phyloP scores from a whole-genome alignment of 2,113 vertebrate genomes.

The Gambusia holbrooki region DNA sequence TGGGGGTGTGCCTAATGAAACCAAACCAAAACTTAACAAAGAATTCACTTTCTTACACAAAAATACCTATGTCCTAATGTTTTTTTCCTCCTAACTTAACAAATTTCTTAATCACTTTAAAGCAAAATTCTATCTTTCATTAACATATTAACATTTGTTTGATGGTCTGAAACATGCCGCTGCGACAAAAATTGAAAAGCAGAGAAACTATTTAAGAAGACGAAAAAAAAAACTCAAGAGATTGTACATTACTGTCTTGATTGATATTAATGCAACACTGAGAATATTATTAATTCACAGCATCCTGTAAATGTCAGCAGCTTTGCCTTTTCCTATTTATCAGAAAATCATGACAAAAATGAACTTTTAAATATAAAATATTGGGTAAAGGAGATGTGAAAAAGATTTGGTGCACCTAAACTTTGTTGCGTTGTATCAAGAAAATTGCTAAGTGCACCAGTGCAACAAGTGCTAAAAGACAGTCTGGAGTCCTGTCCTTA shows the following conservation, averaged over 20 bases:
- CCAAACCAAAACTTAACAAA: neutral
- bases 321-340: neutral
- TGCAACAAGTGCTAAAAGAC: neutral
- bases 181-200: neutral
- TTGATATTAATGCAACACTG: too few relatives aligned
- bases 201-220: neutral
- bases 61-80: too few relatives aligned
- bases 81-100: neutral
- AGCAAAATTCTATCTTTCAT: neutral
- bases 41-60: neutral
- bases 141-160: neutral
- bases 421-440: neutral
- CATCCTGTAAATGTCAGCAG: neutral
- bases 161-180: neutral
- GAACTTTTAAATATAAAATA: neutral
- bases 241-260: too few relatives aligned
- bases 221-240: too few relatives aligned
- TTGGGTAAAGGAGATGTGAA: neutral
- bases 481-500: slow-evolving; percentile 2
- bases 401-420: neutral
- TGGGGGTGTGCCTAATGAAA: neutral
- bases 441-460: neutral
- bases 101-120: neutral
- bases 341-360: neutral
- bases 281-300: too few relatives aligned